Base-by-base conservation (phyloP, 2,888 invertebrate species). In the Scelioninae gen. 1 region DNA sequence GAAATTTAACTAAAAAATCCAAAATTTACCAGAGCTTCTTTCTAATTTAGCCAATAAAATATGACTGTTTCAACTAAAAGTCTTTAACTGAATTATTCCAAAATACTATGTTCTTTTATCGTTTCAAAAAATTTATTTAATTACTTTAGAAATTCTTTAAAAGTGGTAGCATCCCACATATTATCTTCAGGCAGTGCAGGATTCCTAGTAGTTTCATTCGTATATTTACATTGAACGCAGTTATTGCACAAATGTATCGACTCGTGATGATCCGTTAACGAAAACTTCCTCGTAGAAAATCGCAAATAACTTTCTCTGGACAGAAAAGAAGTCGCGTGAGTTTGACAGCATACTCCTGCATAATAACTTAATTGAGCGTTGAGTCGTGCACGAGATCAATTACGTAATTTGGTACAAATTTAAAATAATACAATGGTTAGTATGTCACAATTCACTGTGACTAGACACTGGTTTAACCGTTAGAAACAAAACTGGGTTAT, bases 151-250 rank as follows among this genome's bases (percentile, higher is more conserved):
- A 88, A 92, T 66, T 85, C 93, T 90, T 93, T 96, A 95, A 92
- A 98, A 96, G 76, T 96, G 94, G 90, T 96, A 94, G 90, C 96
- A 95, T 97, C 97, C 98, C 98, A 98, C 98, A 98, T 98, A 90
- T 98, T 98, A 90, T 98, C 97, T 69, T 94, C 94, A 0, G 98
- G 98, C 69, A 98, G 92, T 0, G 95, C 94, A 89, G 96, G 94
- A 92, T 97, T 95, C 82, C 96, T 93, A 78, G 96, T 94, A 0
- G 93, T 94, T 75, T 92, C 94, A 88, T 96, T 96, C 85, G 95
- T 94, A 89, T 98, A 98, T 91, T 96, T 96, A 88, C 96, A 96
- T 92, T 98, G 98, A 32, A 98, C 96, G 5, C 98, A 97, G 92
- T 98, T 96, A 93, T 98, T 98, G 45, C 98, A 98, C 56, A 98